Evolutionary conservation across 2,797 vertebrate species (phyloP).

Genomic region (Spheniscus humboldti): DNA sequence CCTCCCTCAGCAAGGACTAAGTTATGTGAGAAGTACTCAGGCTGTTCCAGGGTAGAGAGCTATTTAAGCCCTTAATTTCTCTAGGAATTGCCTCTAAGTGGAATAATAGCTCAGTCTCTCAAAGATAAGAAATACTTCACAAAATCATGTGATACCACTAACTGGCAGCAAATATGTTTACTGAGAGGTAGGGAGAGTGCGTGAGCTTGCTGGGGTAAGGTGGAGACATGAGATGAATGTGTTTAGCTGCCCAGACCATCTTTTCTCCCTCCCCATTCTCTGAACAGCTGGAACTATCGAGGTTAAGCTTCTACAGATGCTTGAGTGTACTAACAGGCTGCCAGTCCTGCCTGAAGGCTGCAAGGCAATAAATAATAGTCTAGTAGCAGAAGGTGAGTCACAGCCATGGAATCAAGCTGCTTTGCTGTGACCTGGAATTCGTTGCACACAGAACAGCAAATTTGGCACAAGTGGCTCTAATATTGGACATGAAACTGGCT

Average conservation of each 20-base stretch:
- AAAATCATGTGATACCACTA: neutral
- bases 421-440: neutral
- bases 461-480: neutral
- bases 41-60: neutral
- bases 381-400: neutral
- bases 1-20: neutral
- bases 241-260: neutral
- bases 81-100: neutral
- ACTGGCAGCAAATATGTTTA: neutral
- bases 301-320: neutral
- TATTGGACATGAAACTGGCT: fast-evolving
- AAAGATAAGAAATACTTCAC: neutral
- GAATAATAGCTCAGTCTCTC: neutral
- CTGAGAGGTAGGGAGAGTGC: neutral
- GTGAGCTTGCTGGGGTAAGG: neutral
- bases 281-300: neutral
- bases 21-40: neutral
- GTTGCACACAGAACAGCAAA: neutral
- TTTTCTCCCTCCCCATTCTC: neutral
- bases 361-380: neutral
- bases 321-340: neutral
- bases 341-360: neutral
- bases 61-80: neutral
- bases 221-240: neutral
- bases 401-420: neutral